phyloP scores from a whole-genome alignment of 2,113 vertebrate species.

The Tragelaphus imberbis region DNA sequence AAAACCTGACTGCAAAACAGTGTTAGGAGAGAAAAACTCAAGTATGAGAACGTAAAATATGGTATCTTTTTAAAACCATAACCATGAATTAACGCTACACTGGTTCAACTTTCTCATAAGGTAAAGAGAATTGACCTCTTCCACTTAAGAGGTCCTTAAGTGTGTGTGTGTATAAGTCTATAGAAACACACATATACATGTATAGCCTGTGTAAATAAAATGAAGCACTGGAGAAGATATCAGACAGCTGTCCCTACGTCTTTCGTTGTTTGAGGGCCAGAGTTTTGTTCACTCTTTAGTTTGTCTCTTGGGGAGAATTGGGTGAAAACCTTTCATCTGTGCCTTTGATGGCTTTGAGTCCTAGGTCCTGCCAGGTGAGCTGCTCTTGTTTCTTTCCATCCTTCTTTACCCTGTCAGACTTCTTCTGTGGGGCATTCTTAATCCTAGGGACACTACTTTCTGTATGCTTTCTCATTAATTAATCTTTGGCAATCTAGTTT shows the following conservation, averaged over 20 bases:
- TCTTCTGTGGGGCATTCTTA: background rate
- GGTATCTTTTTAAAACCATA: background rate
- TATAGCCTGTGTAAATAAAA: background rate
- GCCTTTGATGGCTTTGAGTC: background rate
- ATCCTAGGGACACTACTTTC: background rate
- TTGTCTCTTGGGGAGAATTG: background rate
- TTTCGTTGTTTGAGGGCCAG: background rate
- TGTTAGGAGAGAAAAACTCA: background rate
- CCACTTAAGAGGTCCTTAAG: background rate
- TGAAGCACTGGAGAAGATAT: background rate
- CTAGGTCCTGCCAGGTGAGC: background rate
- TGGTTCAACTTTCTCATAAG: background rate
- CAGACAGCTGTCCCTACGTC: background rate
- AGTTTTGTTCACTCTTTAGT: background rate
- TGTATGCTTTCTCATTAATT: background rate
- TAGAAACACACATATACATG: background rate
- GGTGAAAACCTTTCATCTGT: background rate
- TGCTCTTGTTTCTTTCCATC: background rate
- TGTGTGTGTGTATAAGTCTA: background rate
- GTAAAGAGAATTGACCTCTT: background rate
- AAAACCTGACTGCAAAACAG: background rate
- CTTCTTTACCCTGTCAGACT: background rate
- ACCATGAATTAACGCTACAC: background rate
- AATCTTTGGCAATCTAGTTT: background rate
- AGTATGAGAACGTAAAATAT: background rate